Base-by-base conservation (phyloP, 2,113 vertebrate species). In the Anseranas semipalmata region DNA sequence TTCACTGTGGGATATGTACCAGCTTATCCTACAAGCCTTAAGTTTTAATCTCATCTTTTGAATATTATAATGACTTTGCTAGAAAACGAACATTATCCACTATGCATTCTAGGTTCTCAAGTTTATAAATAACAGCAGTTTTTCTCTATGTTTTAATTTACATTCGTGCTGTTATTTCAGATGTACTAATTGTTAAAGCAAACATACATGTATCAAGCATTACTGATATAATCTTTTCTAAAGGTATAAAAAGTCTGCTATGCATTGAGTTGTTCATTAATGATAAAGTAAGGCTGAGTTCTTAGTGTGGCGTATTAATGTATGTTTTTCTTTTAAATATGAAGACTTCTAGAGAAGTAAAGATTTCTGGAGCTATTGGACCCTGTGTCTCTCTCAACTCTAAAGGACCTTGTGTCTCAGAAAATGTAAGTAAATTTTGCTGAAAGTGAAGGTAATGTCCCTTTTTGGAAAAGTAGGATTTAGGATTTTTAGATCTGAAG, bases 281-380 rank as follows among this genome's bases (percentile, higher is more conserved):
- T 9, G 18, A 24, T 68, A 72, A 93, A 93, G 67, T 46, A 52
- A 45, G 30, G 50, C 27, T 35, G 58, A 76, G 32, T 52, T 93
- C 4, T 82, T 68, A 74, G 7, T 1, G 0, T 72, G 28, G 5
- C 5, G 7, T 84, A 14, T 46, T 92, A 77, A 96, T 75, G 1
- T 56, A 2, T 70, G n/a, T 68, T 94, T 89, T 96, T 96, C 56
- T 97, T 97, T 82, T 94, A 60, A 92, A 94, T 95, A 30, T 24
- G 6, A 90, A 99, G 99, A 99, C 99, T 6, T 99, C 99, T 95
- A 99, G 99, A 97, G 99, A 99, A 98, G 98, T 99, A 94, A 99
- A 99, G 97, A 98, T 99, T 86, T 99, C 99, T 25, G 99, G 99
- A 96, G 99, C 99, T 0, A 99, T 99, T 90, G 99, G 99, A 71